Evolutionary conservation across 2,797 vertebrate genomes (phyloP).

Genomic region (Eulemur mongoz): DNA sequence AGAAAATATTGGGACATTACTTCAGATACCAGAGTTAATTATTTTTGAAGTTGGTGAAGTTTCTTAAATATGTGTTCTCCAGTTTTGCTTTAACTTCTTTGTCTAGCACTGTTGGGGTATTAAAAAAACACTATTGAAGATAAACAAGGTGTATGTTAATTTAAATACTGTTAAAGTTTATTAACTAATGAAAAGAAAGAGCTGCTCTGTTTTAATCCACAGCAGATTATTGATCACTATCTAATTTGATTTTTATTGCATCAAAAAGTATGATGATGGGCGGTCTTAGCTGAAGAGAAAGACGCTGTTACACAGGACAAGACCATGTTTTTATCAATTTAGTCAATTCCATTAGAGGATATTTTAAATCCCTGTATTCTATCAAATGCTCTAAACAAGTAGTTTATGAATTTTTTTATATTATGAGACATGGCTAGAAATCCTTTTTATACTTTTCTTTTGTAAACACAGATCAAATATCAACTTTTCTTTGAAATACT

Average conservation of each 20-base stretch:
- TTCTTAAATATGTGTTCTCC: slow-evolving; percentile 47
- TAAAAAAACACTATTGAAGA: background rate
- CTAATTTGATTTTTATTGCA: background rate
- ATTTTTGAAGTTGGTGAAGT: slow-evolving; percentile 64
- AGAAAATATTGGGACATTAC: slow-evolving; percentile 57
- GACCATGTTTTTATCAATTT: background rate
- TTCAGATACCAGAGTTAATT: slow-evolving; percentile 46
- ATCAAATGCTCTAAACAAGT: background rate
- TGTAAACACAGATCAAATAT: background rate
- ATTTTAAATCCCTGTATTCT: slow-evolving; percentile 1
- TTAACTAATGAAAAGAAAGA: background rate
- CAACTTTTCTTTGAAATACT: background rate
- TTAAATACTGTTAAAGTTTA: slow-evolving; percentile 52
- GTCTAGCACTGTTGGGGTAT: background rate
- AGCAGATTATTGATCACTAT: background rate
- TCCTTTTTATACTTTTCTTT: background rate
- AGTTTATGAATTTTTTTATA: background rate
- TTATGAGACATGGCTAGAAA: background rate
- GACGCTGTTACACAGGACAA: background rate
- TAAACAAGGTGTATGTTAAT: slow-evolving; percentile 8
- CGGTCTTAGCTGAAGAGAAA: background rate
- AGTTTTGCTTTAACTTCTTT: slow-evolving; percentile 49
- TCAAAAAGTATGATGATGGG: background rate
- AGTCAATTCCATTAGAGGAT: background rate
- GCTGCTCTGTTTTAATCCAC: background rate